A percentile compares a stretch with the other conserved stretches of the same genome.
Conservation (phyloP, 2,797 vertebrate species). For the Moxostoma hubbsi region DNA sequence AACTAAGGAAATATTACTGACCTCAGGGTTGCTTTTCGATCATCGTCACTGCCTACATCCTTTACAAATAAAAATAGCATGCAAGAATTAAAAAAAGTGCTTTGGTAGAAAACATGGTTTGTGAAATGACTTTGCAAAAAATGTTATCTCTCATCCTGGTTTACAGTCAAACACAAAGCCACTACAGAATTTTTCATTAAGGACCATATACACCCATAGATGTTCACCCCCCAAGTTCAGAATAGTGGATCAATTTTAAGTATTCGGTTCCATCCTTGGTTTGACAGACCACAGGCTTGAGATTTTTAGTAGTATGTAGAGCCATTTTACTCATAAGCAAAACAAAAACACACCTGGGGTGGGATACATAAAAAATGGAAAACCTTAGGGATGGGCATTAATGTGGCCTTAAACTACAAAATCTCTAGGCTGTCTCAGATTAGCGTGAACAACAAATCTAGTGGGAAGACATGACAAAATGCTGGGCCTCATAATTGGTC, state of each 20-base stretch:
- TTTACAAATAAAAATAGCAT: conserved; percentile 68
- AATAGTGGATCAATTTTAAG: too few relatives aligned
- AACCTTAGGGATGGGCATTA: background rate
- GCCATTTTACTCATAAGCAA: background rate
- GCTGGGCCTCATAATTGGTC: conserved; percentile 43
- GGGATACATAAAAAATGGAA: conserved; percentile 1
- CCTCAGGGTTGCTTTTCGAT: conserved; percentile 89
- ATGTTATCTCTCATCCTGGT: background rate
- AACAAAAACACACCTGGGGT: conserved; percentile 14
- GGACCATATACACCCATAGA: too few relatives aligned
- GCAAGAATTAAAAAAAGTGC: background rate
- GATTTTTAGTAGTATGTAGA: background rate
- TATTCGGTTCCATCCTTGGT: too few relatives aligned
- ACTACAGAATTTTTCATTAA: background rate
- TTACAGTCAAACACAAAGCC: background rate
- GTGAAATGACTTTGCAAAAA: background rate
- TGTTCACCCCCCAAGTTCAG: too few relatives aligned
- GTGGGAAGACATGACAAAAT: conserved; percentile 31
- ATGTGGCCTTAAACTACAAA: background rate
- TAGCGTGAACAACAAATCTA: conserved; percentile 12
- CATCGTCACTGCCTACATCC: conserved; percentile 94
- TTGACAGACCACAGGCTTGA: background rate
- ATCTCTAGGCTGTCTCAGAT: conserved; percentile 21
- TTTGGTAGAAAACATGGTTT: background rate
- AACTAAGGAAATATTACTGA: conserved; percentile 68